Percentiles rank a stretch among this genome's conserved stretches.
phyloP scores from a whole-genome alignment of 2,113 vertebrate genomes.

The Sinosuthora webbiana region DNA sequence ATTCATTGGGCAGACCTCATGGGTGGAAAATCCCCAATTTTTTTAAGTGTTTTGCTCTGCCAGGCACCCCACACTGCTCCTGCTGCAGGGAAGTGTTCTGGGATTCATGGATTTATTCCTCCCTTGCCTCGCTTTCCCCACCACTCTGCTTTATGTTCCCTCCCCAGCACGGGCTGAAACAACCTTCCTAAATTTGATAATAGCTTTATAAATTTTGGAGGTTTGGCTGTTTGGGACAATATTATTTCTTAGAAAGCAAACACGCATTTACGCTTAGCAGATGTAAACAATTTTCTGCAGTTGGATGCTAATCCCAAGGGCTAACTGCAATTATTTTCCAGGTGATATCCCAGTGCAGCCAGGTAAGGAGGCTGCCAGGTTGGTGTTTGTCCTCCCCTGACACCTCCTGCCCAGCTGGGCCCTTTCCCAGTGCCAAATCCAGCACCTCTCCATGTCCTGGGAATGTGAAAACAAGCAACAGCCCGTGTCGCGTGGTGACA shows the following conservation, averaged over 20 bases:
- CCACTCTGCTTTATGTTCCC: background rate
- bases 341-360: conserved; percentile 21
- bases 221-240: background rate
- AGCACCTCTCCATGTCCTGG: background rate
- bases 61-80: background rate
- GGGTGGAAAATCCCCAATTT: accelerated
- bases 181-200: background rate
- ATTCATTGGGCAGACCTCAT: background rate
- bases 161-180: background rate
- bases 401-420: conserved; percentile 5
- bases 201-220: background rate
- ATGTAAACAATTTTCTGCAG: background rate
- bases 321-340: background rate
- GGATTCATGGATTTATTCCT: background rate
- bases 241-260: conserved; percentile 19
- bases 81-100: background rate
- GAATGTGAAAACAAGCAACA: conserved; percentile 40
- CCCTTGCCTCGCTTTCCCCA: accelerated
- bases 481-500: conserved; percentile 35
- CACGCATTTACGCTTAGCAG: background rate
- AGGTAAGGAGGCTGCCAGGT: background rate
- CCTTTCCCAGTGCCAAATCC: background rate
- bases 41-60: background rate
- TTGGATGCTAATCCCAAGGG: background rate
- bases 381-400: background rate